Conservation (phyloP, 2,888 invertebrate genomes). For the Leucozona laternaria region DNA sequence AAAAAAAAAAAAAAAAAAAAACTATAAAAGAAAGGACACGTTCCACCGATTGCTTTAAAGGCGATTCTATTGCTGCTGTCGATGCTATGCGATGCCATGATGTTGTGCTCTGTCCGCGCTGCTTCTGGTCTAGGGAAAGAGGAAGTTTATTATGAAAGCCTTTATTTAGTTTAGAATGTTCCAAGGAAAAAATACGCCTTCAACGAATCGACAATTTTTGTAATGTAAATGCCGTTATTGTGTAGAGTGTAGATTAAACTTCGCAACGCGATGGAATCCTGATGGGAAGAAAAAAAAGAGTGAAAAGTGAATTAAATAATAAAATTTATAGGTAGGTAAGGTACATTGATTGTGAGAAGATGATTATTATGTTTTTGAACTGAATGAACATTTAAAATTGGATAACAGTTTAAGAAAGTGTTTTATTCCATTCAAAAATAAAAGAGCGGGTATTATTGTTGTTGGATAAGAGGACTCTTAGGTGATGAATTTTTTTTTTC, state of each 20-base stretch:
- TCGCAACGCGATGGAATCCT: slow-evolving; percentile 81
- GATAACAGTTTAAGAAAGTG: background rate
- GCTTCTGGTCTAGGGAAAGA: background rate
- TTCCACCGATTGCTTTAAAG: slow-evolving; percentile 6
- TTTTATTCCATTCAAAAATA: background rate
- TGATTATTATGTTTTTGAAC: background rate
- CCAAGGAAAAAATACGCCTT: slow-evolving; percentile 82
- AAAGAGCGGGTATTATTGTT: background rate
- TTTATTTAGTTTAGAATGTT: slow-evolving; percentile 77
- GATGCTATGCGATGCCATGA: slow-evolving; percentile 1
- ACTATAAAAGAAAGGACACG: slow-evolving; percentile 46
- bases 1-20: slow-evolving; percentile 1
- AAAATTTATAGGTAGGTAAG: slow-evolving; percentile 48
- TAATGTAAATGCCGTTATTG: slow-evolving; percentile 81
- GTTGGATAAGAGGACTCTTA: background rate
- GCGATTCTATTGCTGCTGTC: background rate
- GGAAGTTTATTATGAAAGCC: background rate
- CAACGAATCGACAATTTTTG: slow-evolving; percentile 81
- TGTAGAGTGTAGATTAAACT: slow-evolving; percentile 80
- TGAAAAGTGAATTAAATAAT: slow-evolving; percentile 29
- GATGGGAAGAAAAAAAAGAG: slow-evolving; percentile 53
- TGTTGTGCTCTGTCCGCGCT: slow-evolving; percentile 5
- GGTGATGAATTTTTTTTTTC: no score
- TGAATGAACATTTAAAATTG: slow-evolving; percentile 9
- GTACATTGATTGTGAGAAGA: background rate